Conservation (phyloP, 2,113 vertebrate species). For the Rhea americana region DNA sequence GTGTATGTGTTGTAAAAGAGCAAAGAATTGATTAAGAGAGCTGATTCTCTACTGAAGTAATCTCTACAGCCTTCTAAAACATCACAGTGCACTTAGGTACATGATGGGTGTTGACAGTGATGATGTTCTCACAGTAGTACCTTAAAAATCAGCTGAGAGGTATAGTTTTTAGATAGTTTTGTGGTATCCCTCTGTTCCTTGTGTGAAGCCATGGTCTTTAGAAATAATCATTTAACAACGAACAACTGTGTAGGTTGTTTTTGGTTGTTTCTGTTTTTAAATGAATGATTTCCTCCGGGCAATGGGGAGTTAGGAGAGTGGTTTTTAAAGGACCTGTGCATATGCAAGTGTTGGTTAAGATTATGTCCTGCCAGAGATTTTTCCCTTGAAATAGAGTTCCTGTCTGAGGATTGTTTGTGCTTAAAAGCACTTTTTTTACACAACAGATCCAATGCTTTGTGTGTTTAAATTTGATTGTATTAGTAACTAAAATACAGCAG, state of each 20-base stretch:
- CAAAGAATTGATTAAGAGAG: background rate
- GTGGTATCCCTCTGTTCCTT: background rate
- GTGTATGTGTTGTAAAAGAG: background rate
- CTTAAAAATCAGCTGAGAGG: background rate
- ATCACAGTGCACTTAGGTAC: background rate
- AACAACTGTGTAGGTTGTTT: background rate
- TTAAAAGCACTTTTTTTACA: background rate
- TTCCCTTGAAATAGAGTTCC: background rate
- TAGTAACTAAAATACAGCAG: background rate
- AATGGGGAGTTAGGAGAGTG: background rate
- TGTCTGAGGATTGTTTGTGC: background rate
- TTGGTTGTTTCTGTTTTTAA: background rate
- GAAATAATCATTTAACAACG: background rate
- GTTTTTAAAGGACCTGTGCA: background rate
- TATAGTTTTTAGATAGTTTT: background rate
- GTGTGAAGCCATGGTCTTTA: background rate
- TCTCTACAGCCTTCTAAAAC: background rate
- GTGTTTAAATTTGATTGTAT: background rate
- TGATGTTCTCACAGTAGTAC: background rate
- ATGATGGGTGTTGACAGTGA: background rate
- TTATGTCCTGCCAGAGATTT: background rate
- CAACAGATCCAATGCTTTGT: background rate
- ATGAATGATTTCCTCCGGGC: background rate
- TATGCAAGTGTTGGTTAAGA: background rate
- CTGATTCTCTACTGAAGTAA: background rate